Conservation (phyloP, 2,113 vertebrate genomes). For the Rhynchomys soricoides region DNA sequence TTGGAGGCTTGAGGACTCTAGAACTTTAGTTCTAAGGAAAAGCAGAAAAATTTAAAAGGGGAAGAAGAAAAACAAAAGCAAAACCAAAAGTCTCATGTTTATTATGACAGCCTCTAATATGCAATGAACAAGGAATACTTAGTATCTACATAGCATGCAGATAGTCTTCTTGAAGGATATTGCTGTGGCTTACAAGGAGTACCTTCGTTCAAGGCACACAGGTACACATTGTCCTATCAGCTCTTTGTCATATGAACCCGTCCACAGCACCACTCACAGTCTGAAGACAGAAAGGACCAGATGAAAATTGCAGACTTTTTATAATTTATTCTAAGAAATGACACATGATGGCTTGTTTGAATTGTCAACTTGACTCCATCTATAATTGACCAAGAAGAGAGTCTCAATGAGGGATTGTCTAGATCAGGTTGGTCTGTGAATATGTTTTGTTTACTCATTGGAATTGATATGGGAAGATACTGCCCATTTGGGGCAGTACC, state of each 20-base stretch:
- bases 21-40: constrained; percentile 12
- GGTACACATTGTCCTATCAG: background rate
- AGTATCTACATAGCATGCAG: background rate
- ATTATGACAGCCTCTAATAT: background rate
- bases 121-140: background rate
- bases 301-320: background rate
- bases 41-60: background rate
- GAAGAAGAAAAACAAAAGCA: background rate
- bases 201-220: background rate
- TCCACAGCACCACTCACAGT: background rate
- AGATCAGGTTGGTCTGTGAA: background rate
- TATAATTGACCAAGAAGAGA: background rate
- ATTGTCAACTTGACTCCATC: background rate
- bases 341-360: background rate
- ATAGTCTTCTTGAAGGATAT: background rate
- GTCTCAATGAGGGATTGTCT: background rate
- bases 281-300: background rate
- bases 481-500: background rate
- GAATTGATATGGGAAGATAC: background rate
- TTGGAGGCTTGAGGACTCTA: background rate
- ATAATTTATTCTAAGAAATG: background rate
- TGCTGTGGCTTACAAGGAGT: background rate
- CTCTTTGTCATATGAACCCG: background rate
- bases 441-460: background rate
- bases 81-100: background rate